Conservation (phyloP, 2,888 invertebrate genomes). For the Eupithecia centaureata region DNA sequence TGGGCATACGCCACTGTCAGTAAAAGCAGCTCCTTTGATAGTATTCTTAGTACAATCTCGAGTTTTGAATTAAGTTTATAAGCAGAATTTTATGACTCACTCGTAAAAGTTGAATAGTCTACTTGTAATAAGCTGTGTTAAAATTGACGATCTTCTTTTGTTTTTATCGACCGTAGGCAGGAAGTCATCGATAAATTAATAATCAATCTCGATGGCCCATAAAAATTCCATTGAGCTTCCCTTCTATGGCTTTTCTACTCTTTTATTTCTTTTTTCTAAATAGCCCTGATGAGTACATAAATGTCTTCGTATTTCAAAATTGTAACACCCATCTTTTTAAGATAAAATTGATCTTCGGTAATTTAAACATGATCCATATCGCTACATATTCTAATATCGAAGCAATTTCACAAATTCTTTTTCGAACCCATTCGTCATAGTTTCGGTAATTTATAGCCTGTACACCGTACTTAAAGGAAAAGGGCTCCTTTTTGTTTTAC, state of each 20-base stretch:
- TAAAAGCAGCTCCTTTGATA: conserved; percentile 24
- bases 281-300: neutral
- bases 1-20: conserved; percentile 27
- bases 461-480: conserved; percentile 49
- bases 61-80: conserved; percentile 14
- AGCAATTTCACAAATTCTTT: conserved; percentile 48
- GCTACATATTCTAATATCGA: conserved; percentile 25
- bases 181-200: conserved; percentile 54
- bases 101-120: neutral
- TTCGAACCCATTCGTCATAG: conserved; percentile 58
- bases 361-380: conserved; percentile 13
- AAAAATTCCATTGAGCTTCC: conserved; percentile 16
- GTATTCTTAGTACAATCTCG: conserved; percentile 9
- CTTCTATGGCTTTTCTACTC: neutral
- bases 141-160: conserved; percentile 28
- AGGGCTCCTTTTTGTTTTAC: conserved; percentile 56
- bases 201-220: conserved; percentile 15
- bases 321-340: neutral
- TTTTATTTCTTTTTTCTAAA: neutral
- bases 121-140: conserved; percentile 2
- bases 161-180: conserved; percentile 46
- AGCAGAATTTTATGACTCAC: neutral
- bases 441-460: conserved; percentile 56
- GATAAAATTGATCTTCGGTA: conserved; percentile 1
- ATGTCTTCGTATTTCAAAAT: no score